Conservation (phyloP, 1,140 invertebrate genomes). For the Copidosoma floridanum region DNA sequence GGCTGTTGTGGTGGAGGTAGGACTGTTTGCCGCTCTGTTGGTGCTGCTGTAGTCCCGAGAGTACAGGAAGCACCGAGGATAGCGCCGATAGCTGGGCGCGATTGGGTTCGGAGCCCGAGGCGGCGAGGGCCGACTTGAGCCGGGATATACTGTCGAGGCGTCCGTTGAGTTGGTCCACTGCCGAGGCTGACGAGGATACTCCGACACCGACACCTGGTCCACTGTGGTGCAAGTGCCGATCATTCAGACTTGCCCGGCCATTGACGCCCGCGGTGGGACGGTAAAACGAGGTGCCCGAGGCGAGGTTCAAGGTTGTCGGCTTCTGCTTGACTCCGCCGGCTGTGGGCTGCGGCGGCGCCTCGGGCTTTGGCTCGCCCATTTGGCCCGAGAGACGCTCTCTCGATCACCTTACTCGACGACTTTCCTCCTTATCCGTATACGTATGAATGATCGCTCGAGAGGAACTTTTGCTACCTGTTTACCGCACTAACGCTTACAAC, state of each 20-base stretch:
- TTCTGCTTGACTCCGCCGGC: slow-evolving; percentile 55
- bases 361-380: slow-evolving; percentile 53
- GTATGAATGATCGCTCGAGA: too few relatives aligned
- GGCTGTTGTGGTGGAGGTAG: background rate
- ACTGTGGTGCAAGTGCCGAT: slow-evolving; percentile 46
- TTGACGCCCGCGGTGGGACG: slow-evolving; percentile 41
- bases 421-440: too few relatives aligned
- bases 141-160: slow-evolving; percentile 30
- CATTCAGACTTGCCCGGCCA: slow-evolving; percentile 49
- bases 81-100: slow-evolving; percentile 40
- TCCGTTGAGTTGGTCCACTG: slow-evolving; percentile 39
- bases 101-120: slow-evolving; percentile 28
- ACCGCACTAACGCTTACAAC: too few relatives aligned
- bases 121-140: slow-evolving; percentile 35
- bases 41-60: slow-evolving; percentile 43
- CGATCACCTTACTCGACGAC: slow-evolving; percentile 4
- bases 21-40: background rate
- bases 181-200: slow-evolving; percentile 35
- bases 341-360: slow-evolving; percentile 49
- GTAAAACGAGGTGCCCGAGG: slow-evolving; percentile 49
- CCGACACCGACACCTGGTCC: too few relatives aligned
- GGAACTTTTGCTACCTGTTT: too few relatives aligned
- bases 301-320: slow-evolving; percentile 50
- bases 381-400: slow-evolving; percentile 32
- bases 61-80: slow-evolving; percentile 40